These are phyloP conservation scores for Epiblema foenella DNA, from an alignment of 2,888 invertebrate genomes.

Conservation along the genomic window DNA sequence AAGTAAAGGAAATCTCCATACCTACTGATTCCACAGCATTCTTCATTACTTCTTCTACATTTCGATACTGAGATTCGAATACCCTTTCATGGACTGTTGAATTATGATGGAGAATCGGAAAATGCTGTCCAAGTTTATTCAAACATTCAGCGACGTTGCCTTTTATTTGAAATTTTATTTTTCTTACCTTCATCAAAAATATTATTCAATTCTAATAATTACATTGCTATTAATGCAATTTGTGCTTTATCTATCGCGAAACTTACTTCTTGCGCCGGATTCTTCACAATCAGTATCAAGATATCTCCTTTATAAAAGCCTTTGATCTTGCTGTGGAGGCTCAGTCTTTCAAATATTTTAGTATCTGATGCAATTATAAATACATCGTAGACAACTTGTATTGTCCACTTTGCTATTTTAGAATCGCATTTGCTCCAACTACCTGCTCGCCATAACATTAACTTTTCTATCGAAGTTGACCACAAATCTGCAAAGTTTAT, in stretches of 20 bases:
- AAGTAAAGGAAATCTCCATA: neutral
- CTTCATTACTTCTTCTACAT: slow-evolving; percentile 63
- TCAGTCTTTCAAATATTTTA: slow-evolving; percentile 69
- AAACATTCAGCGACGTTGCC: slow-evolving; percentile 55
- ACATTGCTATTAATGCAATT: no score
- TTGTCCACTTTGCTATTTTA: slow-evolving; percentile 49
- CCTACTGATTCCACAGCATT: slow-evolving; percentile 55
- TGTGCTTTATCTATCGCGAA: neutral
- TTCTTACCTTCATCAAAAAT: slow-evolving; percentile 59
- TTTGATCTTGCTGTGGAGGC: slow-evolving; percentile 67
- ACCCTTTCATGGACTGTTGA: slow-evolving; percentile 45
- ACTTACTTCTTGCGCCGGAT: slow-evolving; percentile 58
- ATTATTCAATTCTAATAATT: neutral
- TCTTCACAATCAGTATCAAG: slow-evolving; percentile 63
- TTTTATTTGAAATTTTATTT: slow-evolving; percentile 73
- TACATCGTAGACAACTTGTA: slow-evolving; percentile 67
- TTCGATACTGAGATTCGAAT: slow-evolving; percentile 56
- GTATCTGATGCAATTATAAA: slow-evolving; percentile 60
- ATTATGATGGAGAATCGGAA: slow-evolving; percentile 63
- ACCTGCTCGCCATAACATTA: slow-evolving; percentile 65
- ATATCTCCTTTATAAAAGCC: slow-evolving; percentile 71
- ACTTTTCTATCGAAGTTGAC: slow-evolving; percentile 62
- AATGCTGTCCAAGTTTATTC: slow-evolving; percentile 58
- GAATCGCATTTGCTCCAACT: slow-evolving; percentile 64
- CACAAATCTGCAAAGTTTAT: slow-evolving; percentile 55